Evolutionary conservation across 2,113 vertebrate species (phyloP).

Genomic region (Natator depressus): DNA sequence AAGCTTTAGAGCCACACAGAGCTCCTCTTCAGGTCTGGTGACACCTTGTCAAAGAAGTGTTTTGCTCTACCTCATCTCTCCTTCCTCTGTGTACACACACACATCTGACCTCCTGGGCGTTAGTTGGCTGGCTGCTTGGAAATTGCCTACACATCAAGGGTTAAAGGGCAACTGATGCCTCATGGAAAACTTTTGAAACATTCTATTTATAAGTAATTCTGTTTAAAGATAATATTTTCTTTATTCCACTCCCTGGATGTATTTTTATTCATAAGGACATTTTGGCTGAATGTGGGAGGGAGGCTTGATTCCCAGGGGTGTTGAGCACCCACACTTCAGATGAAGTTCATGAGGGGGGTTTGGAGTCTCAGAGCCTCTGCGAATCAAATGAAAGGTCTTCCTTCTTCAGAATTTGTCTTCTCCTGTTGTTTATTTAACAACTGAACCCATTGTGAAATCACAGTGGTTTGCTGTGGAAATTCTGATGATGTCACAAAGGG

Average conservation of each 20-base stretch:
- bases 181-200: slow-evolving; percentile 76
- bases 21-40: neutral
- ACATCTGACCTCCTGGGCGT: neutral
- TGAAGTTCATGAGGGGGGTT: neutral
- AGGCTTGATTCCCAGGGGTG: neutral
- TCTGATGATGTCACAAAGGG: neutral
- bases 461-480: neutral
- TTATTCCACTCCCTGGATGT: slow-evolving; percentile 65
- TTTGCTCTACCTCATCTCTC: accelerated
- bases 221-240: slow-evolving; percentile 72
- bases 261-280: slow-evolving; percentile 69
- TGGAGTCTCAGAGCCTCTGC: neutral
- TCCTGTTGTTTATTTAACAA: neutral
- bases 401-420: neutral
- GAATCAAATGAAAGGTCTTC: neutral
- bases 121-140: neutral
- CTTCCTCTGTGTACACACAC: neutral
- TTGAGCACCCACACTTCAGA: neutral
- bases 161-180: slow-evolving; percentile 75
- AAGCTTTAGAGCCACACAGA: neutral
- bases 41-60: neutral
- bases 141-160: slow-evolving; percentile 6
- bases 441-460: neutral
- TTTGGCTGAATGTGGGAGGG: slow-evolving; percentile 44
- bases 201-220: slow-evolving; percentile 79